phyloP scores from a whole-genome alignment of 2,113 vertebrate genomes.

The Cyrtonyx montezumae region DNA sequence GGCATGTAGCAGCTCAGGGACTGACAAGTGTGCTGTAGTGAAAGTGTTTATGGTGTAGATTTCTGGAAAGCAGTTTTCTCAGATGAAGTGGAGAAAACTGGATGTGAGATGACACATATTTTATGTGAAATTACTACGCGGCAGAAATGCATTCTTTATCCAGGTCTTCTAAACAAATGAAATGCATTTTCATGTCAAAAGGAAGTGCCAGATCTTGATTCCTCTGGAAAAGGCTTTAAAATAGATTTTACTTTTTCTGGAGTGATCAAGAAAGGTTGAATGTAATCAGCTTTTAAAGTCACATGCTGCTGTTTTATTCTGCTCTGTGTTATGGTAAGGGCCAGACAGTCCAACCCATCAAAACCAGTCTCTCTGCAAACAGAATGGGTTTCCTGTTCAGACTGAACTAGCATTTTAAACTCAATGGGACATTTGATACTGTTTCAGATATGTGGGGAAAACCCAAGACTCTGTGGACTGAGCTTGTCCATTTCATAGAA shows the following conservation, averaged over 20 bases:
- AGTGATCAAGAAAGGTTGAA: background rate
- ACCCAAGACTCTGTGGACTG: no score
- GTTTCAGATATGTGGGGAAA: background rate
- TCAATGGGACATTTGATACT: background rate
- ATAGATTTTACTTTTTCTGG: background rate
- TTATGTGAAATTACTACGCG: background rate
- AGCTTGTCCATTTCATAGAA: background rate
- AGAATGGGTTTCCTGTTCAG: fast-evolving
- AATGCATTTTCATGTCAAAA: background rate
- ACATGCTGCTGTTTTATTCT: background rate
- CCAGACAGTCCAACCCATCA: background rate
- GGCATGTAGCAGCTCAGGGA: background rate
- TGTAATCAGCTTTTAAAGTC: background rate
- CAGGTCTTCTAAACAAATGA: background rate
- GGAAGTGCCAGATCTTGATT: background rate
- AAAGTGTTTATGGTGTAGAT: background rate
- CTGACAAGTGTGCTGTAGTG: background rate
- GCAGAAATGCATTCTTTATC: background rate
- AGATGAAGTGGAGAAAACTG: background rate
- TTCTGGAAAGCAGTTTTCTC: background rate
- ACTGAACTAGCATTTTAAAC: background rate
- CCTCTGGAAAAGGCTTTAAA: background rate
- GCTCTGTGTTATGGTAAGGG: background rate
- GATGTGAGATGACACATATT: background rate
- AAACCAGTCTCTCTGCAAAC: background rate